A percentile compares a stretch with the other conserved stretches of the same genome.
Conservation (phyloP, 1,140 invertebrate species). For the Proctacanthus coquilletti region DNA sequence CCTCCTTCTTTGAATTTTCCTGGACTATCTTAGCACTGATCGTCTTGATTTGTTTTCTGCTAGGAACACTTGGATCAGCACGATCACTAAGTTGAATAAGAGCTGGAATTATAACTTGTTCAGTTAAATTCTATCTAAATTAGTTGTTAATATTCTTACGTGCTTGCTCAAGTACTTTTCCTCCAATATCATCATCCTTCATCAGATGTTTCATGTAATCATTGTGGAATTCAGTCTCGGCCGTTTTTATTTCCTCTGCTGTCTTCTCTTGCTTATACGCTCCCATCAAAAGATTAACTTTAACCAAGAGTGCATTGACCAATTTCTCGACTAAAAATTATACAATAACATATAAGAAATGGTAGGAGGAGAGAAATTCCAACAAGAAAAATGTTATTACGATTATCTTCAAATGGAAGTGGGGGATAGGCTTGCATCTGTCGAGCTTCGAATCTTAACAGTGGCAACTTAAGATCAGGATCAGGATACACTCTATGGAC, state of each 20-base stretch:
- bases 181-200: too few relatives aligned
- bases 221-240: not conserved
- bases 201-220: too few relatives aligned
- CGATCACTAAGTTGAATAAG: not conserved
- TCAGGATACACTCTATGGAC: slow-evolving; percentile 19
- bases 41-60: slow-evolving; percentile 22
- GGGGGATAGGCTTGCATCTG: slow-evolving; percentile 22
- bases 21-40: slow-evolving; percentile 20
- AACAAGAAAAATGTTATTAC: slow-evolving; percentile 8
- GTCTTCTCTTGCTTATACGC: slow-evolving; percentile 15
- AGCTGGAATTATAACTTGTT: not conserved
- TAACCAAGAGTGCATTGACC: slow-evolving; percentile 18
- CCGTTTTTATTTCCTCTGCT: not conserved
- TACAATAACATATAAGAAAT: too few relatives aligned
- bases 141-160: too few relatives aligned
- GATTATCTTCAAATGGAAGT: slow-evolving; percentile 20
- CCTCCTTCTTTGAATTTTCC: slow-evolving; percentile 19
- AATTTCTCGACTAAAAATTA: slow-evolving; percentile 20
- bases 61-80: slow-evolving; percentile 16
- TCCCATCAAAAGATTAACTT: slow-evolving; percentile 21
- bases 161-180: not conserved
- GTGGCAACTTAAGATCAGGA: slow-evolving; percentile 19
- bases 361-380: too few relatives aligned
- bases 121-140: not conserved
- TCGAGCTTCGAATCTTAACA: slow-evolving; percentile 24